phyloP scores from a whole-genome alignment of 2,888 invertebrate genomes.

The Spilarctia lutea region DNA sequence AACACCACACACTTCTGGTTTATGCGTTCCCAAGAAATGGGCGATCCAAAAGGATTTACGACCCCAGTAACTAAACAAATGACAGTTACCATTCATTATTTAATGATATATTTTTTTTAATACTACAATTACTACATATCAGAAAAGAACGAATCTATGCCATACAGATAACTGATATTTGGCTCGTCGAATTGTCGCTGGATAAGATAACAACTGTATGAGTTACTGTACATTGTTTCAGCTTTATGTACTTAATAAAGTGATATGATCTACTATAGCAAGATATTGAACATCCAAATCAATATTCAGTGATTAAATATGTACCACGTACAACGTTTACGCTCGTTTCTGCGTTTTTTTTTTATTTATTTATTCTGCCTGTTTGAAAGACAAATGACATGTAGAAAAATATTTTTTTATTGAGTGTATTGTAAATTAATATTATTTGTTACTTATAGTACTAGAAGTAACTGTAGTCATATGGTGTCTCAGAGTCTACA shows the following conservation, averaged over 20 bases:
- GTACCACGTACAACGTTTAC: background rate
- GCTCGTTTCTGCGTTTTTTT: too few relatives aligned
- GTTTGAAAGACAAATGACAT: background rate
- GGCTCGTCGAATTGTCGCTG: background rate
- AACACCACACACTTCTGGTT: too few relatives aligned
- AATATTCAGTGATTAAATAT: background rate
- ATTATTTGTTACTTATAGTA: background rate
- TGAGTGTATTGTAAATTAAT: background rate
- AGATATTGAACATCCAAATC: background rate
- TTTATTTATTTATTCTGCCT: too few relatives aligned
- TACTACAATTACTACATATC: background rate
- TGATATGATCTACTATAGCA: background rate
- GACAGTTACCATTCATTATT: background rate
- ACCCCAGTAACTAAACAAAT: background rate
- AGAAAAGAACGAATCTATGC: background rate
- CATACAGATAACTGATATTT: constrained; percentile 1
- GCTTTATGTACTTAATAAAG: background rate
- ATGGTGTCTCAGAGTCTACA: too few relatives aligned
- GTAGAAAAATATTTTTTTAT: background rate
- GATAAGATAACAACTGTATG: constrained; percentile 11
- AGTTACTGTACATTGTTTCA: background rate
- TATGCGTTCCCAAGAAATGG: background rate
- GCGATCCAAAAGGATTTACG: background rate
- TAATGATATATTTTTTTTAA: background rate
- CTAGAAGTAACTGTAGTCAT: background rate